phyloP scores from a whole-genome alignment of 2,888 invertebrate genomes.

The Andrena bucephala region DNA sequence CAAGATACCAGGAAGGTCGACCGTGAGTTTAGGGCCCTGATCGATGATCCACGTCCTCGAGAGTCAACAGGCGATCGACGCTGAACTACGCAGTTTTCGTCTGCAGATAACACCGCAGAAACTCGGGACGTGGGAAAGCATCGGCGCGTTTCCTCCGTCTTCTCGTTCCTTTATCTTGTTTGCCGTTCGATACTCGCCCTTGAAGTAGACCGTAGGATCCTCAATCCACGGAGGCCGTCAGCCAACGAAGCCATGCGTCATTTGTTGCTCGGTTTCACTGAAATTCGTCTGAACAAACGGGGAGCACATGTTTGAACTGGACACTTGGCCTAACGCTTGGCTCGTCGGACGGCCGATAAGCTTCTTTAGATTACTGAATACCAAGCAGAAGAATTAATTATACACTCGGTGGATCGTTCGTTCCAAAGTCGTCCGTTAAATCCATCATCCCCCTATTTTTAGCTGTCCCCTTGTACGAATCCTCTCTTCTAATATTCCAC shows the following conservation, averaged over 20 bases:
- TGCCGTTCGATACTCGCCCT: constrained; percentile 29
- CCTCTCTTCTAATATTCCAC: not conserved
- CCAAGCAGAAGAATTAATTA: constrained; percentile 36
- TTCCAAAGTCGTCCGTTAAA: too few species aligned
- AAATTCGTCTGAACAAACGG: constrained; percentile 29
- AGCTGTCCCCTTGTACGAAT: too few species aligned
- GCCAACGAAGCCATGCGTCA: too few species aligned
- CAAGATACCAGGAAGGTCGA: constrained; percentile 28
- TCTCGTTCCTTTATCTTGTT: constrained; percentile 39
- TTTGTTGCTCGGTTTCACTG: too few species aligned
- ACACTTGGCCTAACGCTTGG: not conserved
- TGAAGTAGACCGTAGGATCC: not conserved
- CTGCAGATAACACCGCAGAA: constrained; percentile 1
- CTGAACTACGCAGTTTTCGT: not conserved
- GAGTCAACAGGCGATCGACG: constrained; percentile 37
- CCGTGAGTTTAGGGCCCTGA: constrained; percentile 36
- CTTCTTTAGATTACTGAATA: constrained; percentile 29
- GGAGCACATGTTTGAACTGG: constrained; percentile 21
- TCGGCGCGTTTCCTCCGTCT: not conserved
- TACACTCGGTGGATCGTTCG: too few species aligned
- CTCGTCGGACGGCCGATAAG: constrained; percentile 39
- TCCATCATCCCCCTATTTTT: too few species aligned
- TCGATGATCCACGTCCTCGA: constrained; percentile 29
- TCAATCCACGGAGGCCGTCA: too few species aligned
- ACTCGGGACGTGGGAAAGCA: constrained; percentile 22